These are phyloP conservation scores for Adelges cooleyi DNA, from an alignment of 1,140 invertebrate species.

Conservation along the genomic window DNA sequence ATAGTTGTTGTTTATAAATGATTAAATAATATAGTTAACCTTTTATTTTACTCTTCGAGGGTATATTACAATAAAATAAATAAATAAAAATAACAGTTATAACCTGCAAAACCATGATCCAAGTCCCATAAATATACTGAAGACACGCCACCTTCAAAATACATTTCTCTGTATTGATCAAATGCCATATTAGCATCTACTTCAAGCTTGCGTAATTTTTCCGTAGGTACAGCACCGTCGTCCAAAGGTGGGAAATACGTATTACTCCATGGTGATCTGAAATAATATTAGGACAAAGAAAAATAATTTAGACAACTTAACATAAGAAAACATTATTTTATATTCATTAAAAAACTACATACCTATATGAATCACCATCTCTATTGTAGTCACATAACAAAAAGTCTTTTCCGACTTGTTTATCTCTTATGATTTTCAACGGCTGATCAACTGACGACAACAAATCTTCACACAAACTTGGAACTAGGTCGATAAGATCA, in stretches of 20 bases:
- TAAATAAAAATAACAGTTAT: too few species aligned
- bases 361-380: slow-evolving; percentile 97
- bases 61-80: too few species aligned
- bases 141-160: slow-evolving; percentile 98
- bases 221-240: slow-evolving; percentile 97
- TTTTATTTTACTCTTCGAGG: too few species aligned
- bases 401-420: slow-evolving; percentile 90
- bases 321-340: neutral
- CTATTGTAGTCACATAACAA: slow-evolving; percentile 98
- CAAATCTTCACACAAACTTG: slow-evolving; percentile 89
- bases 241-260: slow-evolving; percentile 94
- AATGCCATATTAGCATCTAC: slow-evolving; percentile 97
- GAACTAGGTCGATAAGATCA: slow-evolving; percentile 94
- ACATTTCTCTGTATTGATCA: slow-evolving; percentile 98
- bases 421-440: slow-evolving; percentile 92
- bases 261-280: slow-evolving; percentile 97
- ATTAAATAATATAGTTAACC: too few species aligned
- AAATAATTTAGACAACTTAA: neutral
- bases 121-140: slow-evolving; percentile 99
- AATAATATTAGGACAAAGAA: too few species aligned
- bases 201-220: slow-evolving; percentile 87
- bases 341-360: slow-evolving; percentile 17
- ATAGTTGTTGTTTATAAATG: too few species aligned
- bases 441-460: slow-evolving; percentile 97
- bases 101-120: slow-evolving; percentile 92